A percentile compares a stretch with the other conserved stretches of the same genome.
Conservation (phyloP, 2,888 invertebrate genomes). For the Odontothrips loti region DNA sequence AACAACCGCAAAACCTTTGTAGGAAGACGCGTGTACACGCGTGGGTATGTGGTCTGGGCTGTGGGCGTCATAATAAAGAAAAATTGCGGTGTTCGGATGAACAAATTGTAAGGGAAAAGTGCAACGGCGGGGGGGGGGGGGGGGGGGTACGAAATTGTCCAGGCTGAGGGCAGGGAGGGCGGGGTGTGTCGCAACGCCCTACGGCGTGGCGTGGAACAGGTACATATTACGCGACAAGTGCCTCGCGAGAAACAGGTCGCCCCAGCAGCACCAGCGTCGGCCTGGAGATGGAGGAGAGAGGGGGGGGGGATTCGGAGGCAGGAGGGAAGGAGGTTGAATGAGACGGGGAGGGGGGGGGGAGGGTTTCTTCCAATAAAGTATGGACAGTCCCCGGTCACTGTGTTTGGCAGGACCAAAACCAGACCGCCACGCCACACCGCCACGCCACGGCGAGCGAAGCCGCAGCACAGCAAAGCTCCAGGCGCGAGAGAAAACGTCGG, state of each 20-base stretch:
- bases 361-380: background rate
- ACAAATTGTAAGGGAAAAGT: too few relatives aligned
- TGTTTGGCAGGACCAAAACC: background rate
- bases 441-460: too few relatives aligned
- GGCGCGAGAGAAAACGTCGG: too few relatives aligned
- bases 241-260: conserved; percentile 13
- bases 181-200: background rate
- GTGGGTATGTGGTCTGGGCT: too few relatives aligned
- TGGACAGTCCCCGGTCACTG: background rate
- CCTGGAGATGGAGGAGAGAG: background rate
- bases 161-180: background rate
- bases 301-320: background rate
- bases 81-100: too few relatives aligned
- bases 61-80: too few relatives aligned
- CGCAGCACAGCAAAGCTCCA: too few relatives aligned
- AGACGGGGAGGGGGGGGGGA: background rate
- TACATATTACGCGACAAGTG: conserved; percentile 22
- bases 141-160: too few relatives aligned
- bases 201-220: conserved; percentile 6
- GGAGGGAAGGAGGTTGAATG: background rate
- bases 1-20: too few relatives aligned
- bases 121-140: too few relatives aligned
- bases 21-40: too few relatives aligned
- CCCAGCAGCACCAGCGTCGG: background rate
- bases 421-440: background rate